Evolutionary conservation across 2,888 invertebrate genomes (phyloP).

Genomic region (Craniophora ligustri): DNA sequence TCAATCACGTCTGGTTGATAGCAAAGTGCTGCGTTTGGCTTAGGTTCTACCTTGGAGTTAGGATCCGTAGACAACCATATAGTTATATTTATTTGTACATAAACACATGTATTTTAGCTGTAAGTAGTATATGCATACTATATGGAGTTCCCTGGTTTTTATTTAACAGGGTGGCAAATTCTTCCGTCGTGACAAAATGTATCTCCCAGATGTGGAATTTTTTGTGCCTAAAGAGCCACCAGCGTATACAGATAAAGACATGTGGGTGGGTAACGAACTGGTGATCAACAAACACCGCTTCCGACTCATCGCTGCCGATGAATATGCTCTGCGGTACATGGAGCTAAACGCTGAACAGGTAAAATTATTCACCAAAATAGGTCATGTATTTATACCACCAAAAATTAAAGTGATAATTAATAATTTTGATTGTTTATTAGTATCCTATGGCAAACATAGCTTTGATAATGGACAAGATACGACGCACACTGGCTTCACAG

Average conservation of each 20-base stretch:
- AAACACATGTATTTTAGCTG: no score
- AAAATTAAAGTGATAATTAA: not conserved
- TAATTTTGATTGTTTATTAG: conserved; percentile 76
- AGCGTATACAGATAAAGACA: conserved; percentile 93
- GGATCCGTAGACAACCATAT: no score
- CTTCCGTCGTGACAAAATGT: conserved; percentile 91
- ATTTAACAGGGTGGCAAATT: conserved; percentile 89
- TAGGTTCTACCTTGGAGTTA: no score
- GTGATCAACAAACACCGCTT: conserved; percentile 94
- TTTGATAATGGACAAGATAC: conserved; percentile 92
- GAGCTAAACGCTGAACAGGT: conserved; percentile 93
- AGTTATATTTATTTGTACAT: no score
- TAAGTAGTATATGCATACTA: not conserved
- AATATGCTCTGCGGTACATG: conserved; percentile 96
- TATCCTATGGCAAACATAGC: conserved; percentile 93
- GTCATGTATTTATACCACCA: no score
- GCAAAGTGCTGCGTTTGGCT: no score
- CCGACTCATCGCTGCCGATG: conserved; percentile 93
- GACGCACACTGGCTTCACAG: conserved; percentile 89
- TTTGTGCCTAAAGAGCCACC: conserved; percentile 92
- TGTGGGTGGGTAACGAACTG: conserved; percentile 94
- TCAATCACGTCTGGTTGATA: no score
- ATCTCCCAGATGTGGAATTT: conserved; percentile 92
- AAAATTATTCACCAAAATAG: conserved; percentile 31
- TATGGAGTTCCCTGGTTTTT: not conserved